Conservation (phyloP, 1,140 invertebrate genomes). For the Drosophila bocqueti region DNA sequence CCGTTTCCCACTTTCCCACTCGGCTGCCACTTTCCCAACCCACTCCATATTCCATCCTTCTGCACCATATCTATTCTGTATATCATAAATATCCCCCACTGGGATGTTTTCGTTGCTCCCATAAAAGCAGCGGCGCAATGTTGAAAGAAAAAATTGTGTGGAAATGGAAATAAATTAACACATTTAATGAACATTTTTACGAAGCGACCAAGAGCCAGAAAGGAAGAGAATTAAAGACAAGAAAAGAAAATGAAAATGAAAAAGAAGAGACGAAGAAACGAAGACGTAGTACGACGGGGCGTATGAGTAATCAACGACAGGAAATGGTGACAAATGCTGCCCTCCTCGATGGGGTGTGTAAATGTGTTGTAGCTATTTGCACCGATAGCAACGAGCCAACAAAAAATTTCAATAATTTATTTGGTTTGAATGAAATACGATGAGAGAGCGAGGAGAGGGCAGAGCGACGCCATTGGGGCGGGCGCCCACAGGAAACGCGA, state of each 20-base stretch:
- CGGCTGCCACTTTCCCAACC: conserved; percentile 1
- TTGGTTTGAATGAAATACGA: conserved; percentile 81
- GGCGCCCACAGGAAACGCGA: conserved; percentile 80
- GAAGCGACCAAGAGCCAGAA: conserved; percentile 28
- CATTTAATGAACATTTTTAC: conserved; percentile 77
- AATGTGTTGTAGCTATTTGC: conserved; percentile 82
- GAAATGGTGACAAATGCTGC: conserved; percentile 79
- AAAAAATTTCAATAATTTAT: conserved; percentile 81
- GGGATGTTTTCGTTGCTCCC: conserved; percentile 48
- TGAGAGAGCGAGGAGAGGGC: conserved; percentile 27
- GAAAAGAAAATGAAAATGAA: neutral
- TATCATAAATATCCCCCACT: conserved; percentile 50
- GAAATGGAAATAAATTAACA: conserved; percentile 82
- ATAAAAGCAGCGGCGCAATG: conserved; percentile 52
- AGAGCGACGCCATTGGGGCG: conserved; percentile 73
- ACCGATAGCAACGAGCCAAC: conserved; percentile 82
- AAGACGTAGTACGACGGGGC: conserved; percentile 67
- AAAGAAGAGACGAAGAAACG: neutral
- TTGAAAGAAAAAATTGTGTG: conserved; percentile 67
- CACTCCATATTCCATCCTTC: conserved; percentile 7
- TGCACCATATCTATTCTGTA: conserved; percentile 28
- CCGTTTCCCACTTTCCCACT: neutral
- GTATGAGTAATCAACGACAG: conserved; percentile 82
- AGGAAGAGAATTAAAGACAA: conserved; percentile 23
- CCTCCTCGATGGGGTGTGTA: conserved; percentile 47